These are phyloP conservation scores for Pammene fasciana DNA, from an alignment of 2,888 invertebrate species.

Conservation along the genomic window DNA sequence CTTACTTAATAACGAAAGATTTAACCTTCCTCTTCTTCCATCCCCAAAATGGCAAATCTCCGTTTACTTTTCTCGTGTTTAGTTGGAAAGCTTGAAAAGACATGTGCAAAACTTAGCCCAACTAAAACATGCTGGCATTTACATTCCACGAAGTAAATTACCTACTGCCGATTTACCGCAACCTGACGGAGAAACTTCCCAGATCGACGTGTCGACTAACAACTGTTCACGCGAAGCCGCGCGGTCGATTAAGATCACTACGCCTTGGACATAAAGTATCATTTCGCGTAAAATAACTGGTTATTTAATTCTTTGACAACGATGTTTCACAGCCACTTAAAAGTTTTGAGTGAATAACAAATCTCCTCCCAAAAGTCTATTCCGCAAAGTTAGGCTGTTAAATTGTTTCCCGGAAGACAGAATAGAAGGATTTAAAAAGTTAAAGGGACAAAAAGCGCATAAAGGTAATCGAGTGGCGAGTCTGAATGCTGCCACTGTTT, in stretches of 20 bases:
- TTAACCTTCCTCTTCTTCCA: slow-evolving; percentile 27
- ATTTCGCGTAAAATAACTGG: slow-evolving; percentile 53
- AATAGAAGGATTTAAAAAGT: slow-evolving; percentile 72
- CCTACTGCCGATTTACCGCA: slow-evolving; percentile 63
- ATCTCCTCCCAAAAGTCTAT: slow-evolving; percentile 79
- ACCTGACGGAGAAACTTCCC: slow-evolving; percentile 64
- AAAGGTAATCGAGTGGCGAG: slow-evolving; percentile 59
- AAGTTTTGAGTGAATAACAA: slow-evolving; percentile 82
- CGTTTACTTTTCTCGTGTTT: neutral
- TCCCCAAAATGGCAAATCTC: slow-evolving; percentile 2
- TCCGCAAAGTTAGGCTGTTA: slow-evolving; percentile 75
- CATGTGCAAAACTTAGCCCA: slow-evolving; percentile 29
- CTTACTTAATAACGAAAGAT: slow-evolving; percentile 45
- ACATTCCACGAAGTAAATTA: slow-evolving; percentile 60
- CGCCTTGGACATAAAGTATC: slow-evolving; percentile 51
- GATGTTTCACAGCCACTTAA: slow-evolving; percentile 82
- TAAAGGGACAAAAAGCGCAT: slow-evolving; percentile 68
- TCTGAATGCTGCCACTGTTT: slow-evolving; percentile 24
- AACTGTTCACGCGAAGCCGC: slow-evolving; percentile 58
- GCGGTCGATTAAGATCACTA: slow-evolving; percentile 61
- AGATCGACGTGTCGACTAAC: slow-evolving; percentile 67
- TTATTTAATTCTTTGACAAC: slow-evolving; percentile 77
- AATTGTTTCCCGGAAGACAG: slow-evolving; percentile 76
- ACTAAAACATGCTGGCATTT: slow-evolving; percentile 53
- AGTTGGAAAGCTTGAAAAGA: slow-evolving; percentile 17